These are phyloP conservation scores for Dolomedes plantarius DNA, from an alignment of 2,888 invertebrate species.

Conservation along the genomic window DNA sequence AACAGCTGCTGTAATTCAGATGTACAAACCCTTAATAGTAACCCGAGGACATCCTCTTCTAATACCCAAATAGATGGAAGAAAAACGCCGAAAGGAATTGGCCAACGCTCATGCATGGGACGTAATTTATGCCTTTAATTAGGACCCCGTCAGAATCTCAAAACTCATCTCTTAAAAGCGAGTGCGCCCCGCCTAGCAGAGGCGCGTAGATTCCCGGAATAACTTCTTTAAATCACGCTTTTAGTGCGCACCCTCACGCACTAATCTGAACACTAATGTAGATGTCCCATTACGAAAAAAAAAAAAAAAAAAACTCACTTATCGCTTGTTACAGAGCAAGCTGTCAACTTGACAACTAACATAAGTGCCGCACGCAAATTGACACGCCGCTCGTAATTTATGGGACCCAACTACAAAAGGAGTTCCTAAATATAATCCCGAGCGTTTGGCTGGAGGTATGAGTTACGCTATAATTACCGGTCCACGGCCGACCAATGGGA, in stretches of 20 bases:
- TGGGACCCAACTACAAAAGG: conserved; percentile 36
- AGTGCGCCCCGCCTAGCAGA: conserved; percentile 7
- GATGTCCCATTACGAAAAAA: conserved; percentile 40
- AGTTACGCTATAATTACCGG: conserved; percentile 4
- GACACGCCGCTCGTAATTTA: conserved; percentile 52
- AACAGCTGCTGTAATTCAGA: no score
- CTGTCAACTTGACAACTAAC: conserved; percentile 65
- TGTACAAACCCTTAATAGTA: no score
- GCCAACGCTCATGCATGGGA: no score
- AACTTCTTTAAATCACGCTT: conserved; percentile 58
- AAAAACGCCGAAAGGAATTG: no score
- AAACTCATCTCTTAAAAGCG: background rate
- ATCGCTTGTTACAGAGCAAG: conserved; percentile 55
- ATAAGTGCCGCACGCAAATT: conserved; percentile 58
- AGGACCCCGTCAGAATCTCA: background rate
- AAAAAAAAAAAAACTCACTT: conserved; percentile 22
- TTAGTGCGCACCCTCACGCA: conserved; percentile 46
- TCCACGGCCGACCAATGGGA: background rate
- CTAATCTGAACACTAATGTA: conserved; percentile 39
- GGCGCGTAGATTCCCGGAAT: conserved; percentile 29
- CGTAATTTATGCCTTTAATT: background rate
- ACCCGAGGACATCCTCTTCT: no score
- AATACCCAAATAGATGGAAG: no score
- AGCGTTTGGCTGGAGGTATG: background rate
- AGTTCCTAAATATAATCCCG: conserved; percentile 38